Conservation (phyloP, 2,113 vertebrate species). For the Daubentonia madagascariensis region DNA sequence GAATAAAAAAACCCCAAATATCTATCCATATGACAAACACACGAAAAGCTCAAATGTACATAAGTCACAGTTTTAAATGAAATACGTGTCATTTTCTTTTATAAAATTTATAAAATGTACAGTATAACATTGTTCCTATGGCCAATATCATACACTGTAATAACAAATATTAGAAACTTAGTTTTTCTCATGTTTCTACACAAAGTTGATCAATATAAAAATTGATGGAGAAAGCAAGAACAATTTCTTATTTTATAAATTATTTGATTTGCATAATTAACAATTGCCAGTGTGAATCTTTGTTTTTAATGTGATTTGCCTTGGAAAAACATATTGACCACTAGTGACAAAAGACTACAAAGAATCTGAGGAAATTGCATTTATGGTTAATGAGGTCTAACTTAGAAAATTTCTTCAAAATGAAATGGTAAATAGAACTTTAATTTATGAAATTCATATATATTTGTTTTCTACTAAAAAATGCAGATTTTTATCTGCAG, state of each 20-base stretch:
- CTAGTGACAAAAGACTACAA: neutral
- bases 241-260: neutral
- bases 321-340: neutral
- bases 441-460: neutral
- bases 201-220: neutral
- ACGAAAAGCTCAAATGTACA: neutral
- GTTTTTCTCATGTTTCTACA: neutral
- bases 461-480: neutral
- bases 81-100: neutral
- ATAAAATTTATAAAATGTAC: neutral
- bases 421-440: neutral
- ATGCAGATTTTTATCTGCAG: neutral
- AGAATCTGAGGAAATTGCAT: neutral
- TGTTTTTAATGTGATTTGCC: neutral
- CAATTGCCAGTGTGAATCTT: neutral
- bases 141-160: neutral
- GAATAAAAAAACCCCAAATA: neutral
- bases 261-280: neutral
- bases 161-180: neutral
- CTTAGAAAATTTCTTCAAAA: constrained; percentile 1
- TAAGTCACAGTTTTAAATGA: neutral
- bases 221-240: neutral
- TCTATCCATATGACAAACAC: neutral
- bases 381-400: neutral
- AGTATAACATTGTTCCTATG: neutral